Base-by-base conservation (phyloP, 2,797 vertebrate genomes). In the Decapterus maruadsi region DNA sequence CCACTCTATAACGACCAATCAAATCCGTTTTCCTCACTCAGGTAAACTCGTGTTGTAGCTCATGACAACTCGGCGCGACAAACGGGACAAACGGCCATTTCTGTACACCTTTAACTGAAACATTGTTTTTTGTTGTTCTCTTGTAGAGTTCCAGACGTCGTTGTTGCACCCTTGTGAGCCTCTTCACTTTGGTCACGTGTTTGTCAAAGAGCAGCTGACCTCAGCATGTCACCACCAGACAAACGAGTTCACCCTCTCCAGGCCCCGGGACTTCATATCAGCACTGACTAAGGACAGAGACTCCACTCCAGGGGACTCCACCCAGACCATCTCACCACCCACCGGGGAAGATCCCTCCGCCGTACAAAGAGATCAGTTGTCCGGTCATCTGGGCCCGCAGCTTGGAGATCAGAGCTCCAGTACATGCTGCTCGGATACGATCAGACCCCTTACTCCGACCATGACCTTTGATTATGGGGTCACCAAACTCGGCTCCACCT, bases 161-260 rank as follows among this genome's bases (percentile, higher is more conserved):
- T 50, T 20, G 8, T 1, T 12, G 13, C 9, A 31, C 5, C 64
- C 85, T 45, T 66, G 50, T 48, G 85, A 91, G 10, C 84, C 91
- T 22, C 87, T 81, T 60, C 68, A 87, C 17, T 93, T 83, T 22
- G 95, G 95, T 65, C 95, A 96, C 0, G 61, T 95, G 4, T 59
- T 95, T 38, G 90, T 96, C 17, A 92, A 84, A 16, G 96, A 96
- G 50, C 90, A 93, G 68, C 75, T 89, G 16, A 90, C 91, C 22
- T 81, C 89, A 0, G 43, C 89, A 16, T 82, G 83, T 42, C 84
- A 91, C 20, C 95, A 94, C 68, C 95, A 95, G 59, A 73, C 59
- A 0, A 75, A 68, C 1, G 74, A 70, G 20, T 54, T 85, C 40
- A 62, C 58, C 36, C 90, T 92, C 10, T 89, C 83, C 72, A 83